Percentiles rank a stretch among this genome's conserved stretches.
phyloP scores from a whole-genome alignment of 2,113 vertebrate species.

The Crotalus horridus region DNA sequence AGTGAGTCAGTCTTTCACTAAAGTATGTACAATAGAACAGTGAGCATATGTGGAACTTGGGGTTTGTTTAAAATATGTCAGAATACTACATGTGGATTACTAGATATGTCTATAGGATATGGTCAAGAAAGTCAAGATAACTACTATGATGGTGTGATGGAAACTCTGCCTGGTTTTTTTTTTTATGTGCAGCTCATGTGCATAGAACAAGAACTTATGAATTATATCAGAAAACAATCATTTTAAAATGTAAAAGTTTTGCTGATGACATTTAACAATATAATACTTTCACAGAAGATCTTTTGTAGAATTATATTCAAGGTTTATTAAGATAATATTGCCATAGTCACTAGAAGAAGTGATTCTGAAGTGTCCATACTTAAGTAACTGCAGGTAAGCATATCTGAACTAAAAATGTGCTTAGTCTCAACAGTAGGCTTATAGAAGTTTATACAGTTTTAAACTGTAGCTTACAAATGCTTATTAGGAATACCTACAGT shows the following conservation, averaged over 20 bases:
- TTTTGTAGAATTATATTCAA: background rate
- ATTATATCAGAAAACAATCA: background rate
- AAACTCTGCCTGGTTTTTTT: background rate
- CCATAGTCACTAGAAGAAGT: background rate
- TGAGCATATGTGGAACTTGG: background rate
- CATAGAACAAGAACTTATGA: background rate
- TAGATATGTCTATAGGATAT: background rate
- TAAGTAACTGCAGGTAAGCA: background rate
- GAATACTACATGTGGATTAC: background rate
- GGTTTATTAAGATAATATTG: background rate
- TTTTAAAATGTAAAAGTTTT: background rate
- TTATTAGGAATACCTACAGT: background rate
- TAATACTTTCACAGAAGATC: background rate
- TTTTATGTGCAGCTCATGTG: background rate
- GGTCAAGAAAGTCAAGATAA: background rate
- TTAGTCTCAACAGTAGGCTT: background rate
- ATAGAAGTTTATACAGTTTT: background rate
- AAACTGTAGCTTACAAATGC: background rate
- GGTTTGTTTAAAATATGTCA: background rate
- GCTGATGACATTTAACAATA: background rate
- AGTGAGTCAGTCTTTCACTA: constrained; percentile 4
- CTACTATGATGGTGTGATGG: background rate
- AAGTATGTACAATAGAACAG: background rate
- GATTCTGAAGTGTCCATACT: background rate
- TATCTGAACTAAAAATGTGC: background rate